Base-by-base conservation (phyloP, 1,140 invertebrate genomes). In the Leptestheria dahalacensis region DNA sequence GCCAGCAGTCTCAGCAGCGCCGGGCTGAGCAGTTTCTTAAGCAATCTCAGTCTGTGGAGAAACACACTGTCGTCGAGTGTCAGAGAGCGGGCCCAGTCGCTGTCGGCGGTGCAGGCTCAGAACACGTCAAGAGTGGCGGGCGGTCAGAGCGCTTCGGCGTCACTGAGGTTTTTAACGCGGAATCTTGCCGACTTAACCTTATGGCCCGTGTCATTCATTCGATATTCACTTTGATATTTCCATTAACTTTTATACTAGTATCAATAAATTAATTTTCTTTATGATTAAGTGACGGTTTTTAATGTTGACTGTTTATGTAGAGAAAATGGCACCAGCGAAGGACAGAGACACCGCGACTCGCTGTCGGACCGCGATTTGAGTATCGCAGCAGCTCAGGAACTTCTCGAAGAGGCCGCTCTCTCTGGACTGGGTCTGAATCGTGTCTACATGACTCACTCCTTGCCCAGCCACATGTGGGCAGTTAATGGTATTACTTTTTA, bases 391-490 rank as follows among this genome's bases (percentile, higher is more conserved):
- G 58, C 58, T 49, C 58, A 60, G 23, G 58, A 60, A 11, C 52
- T 60, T n/a, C 29, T 60, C 20, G 47, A 48, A n/a, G 58, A 60
- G 52, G 58, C 58, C 51, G 41, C 58, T 11, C 50, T 60, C 21
- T 24, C 24, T 18, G 58, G 58, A 26, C 64, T 71, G 33, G 66
- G 66, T 52, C 75, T 85, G 29, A 85, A 85, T 59, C 76, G 87
- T 61, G 86, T 89, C 15, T 89, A 88, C 70, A 84, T 86, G 60
- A 85, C 88, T 66, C 87, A 89, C 72, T 91, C 87, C 64, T 77
- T 91, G 72, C 88, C 87, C 70, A 87, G 86, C 64, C 87, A 91
- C 72, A 88, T 91, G 75, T 89, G 86, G 85, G 88, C 87, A 64
- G 77, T 89, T 65, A 89, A 91, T 74, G 87, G 87, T 90, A 73